Evolutionary conservation across 2,888 invertebrate genomes (phyloP).

Genomic region (Xestia xanthographa): DNA sequence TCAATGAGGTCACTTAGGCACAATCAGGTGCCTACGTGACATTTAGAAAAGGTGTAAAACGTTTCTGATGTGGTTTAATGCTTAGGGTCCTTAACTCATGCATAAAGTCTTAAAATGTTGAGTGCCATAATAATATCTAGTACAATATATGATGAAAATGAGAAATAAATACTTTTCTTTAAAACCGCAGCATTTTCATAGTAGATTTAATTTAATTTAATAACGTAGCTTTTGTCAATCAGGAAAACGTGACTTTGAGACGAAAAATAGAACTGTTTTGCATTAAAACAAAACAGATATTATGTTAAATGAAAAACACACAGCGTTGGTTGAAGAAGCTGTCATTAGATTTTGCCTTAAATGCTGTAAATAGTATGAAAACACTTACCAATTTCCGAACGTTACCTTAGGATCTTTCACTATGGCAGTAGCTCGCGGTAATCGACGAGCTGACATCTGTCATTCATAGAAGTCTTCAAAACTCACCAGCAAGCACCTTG

Average conservation of each 20-base stretch:
- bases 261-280: too few relatives aligned
- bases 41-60: constrained; percentile 29
- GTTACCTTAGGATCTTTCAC: too few relatives aligned
- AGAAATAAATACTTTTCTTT: not conserved
- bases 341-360: too few relatives aligned
- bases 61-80: not conserved
- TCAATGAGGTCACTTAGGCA: constrained; percentile 34
- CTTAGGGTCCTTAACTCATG: not conserved
- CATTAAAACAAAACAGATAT: too few relatives aligned
- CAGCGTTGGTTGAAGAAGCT: too few relatives aligned
- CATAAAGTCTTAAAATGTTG: not conserved
- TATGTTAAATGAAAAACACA: too few relatives aligned
- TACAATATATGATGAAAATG: not conserved
- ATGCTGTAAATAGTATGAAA: too few relatives aligned
- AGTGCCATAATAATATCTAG: not conserved
- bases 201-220: not conserved
- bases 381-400: too few relatives aligned
- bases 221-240: not conserved
- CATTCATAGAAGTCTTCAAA: too few relatives aligned
- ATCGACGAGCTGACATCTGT: too few relatives aligned
- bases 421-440: too few relatives aligned
- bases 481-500: too few relatives aligned
- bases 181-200: not conserved
- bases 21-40: constrained; percentile 29
- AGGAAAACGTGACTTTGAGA: not conserved